Evolutionary conservation across 1,140 invertebrate species (phyloP), one percentile per base, ranked within the genome.

Genomic region (Ceratosolen fusciceps): DNA sequence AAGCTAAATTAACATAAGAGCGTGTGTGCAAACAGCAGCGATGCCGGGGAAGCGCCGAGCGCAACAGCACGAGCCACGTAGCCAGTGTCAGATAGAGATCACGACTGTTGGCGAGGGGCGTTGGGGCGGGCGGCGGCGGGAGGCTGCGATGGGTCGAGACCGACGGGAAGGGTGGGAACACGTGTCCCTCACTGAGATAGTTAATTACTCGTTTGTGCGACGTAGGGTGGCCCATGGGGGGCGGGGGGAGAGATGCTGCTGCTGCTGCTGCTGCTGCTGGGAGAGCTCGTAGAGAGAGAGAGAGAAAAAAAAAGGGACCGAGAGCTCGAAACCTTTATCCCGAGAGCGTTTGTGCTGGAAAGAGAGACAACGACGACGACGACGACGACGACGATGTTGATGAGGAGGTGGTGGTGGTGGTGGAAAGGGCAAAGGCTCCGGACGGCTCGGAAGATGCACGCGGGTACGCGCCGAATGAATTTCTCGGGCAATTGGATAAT

Each of bases 1-100:
- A 88, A 90, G 88, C 85, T 85, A 87, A 89, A 90, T 90, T 90
- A 90, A 89, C 89, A 89, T 89, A 89, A 89, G 89, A 89, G 87
- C 87, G 85, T 89, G 87, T 90, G 87, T 89, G 88, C 87, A 90
- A 90, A 90, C 89, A 88, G 84, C 81, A 83, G 80, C 82, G 70
- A 65, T 56, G 47, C 47, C 68, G 73, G 80, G 49, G 71, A 60
- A 71, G 56, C 62, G 80, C n/a, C n/a, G 79, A 82, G 81, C 49
- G 77, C 60, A 76, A 77, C 47, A 58, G 77, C 52, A 62, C 71
- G 65, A 80, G 72, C 71, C 24, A 16, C 60, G 19, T 37, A n/a
- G 34, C 62, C 47, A 75, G 79, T 71, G 75, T 56, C 43, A 81
- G 80, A 81, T 77, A 77, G 76, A 77, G 80, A 77, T 77, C 74